Evolutionary conservation across 2,113 vertebrate species (phyloP).

Genomic region (Dolichallabes microphthalmus): DNA sequence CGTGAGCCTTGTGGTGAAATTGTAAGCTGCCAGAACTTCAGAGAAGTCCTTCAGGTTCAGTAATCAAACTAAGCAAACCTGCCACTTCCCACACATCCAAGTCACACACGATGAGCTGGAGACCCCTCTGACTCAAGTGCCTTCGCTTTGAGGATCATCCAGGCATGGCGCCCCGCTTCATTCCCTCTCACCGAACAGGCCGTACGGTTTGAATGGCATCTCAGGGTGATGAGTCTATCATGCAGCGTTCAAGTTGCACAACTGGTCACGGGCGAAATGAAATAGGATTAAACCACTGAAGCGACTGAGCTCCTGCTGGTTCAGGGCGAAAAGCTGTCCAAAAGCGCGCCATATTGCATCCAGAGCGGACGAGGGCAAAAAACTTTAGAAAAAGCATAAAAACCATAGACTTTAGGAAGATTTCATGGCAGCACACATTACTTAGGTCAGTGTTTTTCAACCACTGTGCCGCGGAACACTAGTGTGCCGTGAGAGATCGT

Average conservation of each 20-base stretch:
- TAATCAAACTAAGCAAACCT: slow-evolving; percentile 18
- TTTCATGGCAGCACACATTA: not conserved
- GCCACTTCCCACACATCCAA: slow-evolving; percentile 18
- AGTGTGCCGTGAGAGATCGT: no score
- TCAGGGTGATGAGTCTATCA: slow-evolving; percentile 36
- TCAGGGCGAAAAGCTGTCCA: not conserved
- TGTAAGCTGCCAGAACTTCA: not conserved
- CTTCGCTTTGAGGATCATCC: slow-evolving; percentile 43
- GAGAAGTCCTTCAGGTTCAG: slow-evolving; percentile 18
- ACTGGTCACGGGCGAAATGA: slow-evolving; percentile 37
- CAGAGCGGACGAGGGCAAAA: not conserved
- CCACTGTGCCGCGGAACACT: no score
- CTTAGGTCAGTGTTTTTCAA: no score
- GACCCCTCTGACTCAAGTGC: slow-evolving; percentile 11
- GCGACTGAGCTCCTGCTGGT: not conserved
- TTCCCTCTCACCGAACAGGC: slow-evolving; percentile 1
- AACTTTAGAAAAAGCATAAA: not conserved
- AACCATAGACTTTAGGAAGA: not conserved
- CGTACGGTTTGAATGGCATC: slow-evolving; percentile 37
- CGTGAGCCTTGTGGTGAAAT: not conserved
- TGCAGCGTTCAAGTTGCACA: slow-evolving; percentile 9
- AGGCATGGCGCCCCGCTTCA: not conserved
- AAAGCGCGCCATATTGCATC: slow-evolving; percentile 15
- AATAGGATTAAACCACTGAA: slow-evolving; percentile 25
- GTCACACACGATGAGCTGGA: slow-evolving; percentile 44